A percentile compares a stretch with the other conserved stretches of the same genome.
Conservation (phyloP, 2,888 invertebrate species). For the Ellobium chinense region DNA sequence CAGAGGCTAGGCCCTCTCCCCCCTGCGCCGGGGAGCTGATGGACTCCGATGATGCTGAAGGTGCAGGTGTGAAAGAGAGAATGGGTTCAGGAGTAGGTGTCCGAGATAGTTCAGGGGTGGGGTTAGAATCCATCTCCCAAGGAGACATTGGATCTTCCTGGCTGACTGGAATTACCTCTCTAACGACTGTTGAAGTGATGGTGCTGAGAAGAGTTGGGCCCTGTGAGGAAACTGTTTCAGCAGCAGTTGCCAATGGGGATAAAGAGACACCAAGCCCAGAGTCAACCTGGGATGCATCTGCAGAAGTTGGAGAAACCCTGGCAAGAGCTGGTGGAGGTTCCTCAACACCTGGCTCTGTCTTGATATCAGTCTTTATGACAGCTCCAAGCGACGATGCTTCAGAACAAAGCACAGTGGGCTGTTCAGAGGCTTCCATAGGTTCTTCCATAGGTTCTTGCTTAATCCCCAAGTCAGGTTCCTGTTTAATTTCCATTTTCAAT, state of each 20-base stretch:
- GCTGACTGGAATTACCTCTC: conserved; percentile 32
- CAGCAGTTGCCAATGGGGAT: neutral
- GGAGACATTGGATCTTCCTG: conserved; percentile 42
- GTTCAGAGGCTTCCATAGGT: neutral
- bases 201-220: conserved; percentile 31
- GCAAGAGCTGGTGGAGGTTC: neutral
- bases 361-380: neutral
- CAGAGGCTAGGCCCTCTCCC: neutral
- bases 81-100: conserved; percentile 45
- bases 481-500: neutral
- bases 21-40: conserved; percentile 21
- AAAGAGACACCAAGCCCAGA: neutral
- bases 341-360: neutral
- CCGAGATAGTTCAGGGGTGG: conserved; percentile 46
- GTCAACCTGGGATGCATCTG: neutral
- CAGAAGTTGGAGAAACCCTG: neutral
- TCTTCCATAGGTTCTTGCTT: neutral
- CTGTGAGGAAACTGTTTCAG: neutral
- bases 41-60: conserved; percentile 30
- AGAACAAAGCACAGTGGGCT: neutral
- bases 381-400: neutral
- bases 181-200: conserved; percentile 13
- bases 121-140: conserved; percentile 50
- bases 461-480: neutral
- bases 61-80: conserved; percentile 40